Evolutionary conservation across 2,888 invertebrate species (phyloP), one percentile per base, ranked within the genome.

Genomic region (Sphaerophoria rueppellii): DNA sequence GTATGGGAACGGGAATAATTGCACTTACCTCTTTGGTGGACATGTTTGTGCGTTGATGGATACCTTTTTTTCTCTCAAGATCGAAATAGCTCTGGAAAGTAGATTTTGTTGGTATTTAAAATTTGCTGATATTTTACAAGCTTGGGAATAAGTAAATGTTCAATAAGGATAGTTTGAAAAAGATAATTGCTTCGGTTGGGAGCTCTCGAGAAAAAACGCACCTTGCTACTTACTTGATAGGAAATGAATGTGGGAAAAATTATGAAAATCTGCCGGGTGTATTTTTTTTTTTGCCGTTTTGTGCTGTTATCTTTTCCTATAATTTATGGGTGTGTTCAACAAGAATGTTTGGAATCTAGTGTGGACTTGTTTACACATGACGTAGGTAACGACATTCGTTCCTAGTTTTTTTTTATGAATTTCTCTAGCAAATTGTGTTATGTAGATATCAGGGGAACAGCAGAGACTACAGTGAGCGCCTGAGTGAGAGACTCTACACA

Each of bases 1-100:
- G 24, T 24, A 0, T 55, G 0, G 4, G 12, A 4, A 24, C 3
- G 37, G 37, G 34, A 24, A 43, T 43, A 0, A 82, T 40, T 43
- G 60, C 24, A n/a, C 79, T 79, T 55, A 83, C 83, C 63, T 83
- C 83, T 55, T 83, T 80, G 11, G 69, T 43, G 11, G 80, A 80
- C 83, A 83, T 83, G 32, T n/a, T 72, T 80, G 57, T 72, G 50
- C 14, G 24, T 67, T 75, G 35, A 46, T 60, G 63, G 60, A 9
- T 4, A 34, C 50, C 4, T 4, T 1, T 5, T 5, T n/a, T 43
- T 50, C 46, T 43, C 12, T 43, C 4, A 40, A n/a, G 34, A 55
- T 4, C 40, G 40, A 55, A 24, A 40, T 7, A 7, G 40, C 6
- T 6, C 9, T 40, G 40, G 9, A 7, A 40, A 40, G 40, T 40